A percentile compares a stretch with the other conserved stretches of the same genome.
These are phyloP conservation scores for Stenoptilia bipunctidactyla DNA, from an alignment of 2,888 invertebrate species.

Conservation along the genomic window DNA sequence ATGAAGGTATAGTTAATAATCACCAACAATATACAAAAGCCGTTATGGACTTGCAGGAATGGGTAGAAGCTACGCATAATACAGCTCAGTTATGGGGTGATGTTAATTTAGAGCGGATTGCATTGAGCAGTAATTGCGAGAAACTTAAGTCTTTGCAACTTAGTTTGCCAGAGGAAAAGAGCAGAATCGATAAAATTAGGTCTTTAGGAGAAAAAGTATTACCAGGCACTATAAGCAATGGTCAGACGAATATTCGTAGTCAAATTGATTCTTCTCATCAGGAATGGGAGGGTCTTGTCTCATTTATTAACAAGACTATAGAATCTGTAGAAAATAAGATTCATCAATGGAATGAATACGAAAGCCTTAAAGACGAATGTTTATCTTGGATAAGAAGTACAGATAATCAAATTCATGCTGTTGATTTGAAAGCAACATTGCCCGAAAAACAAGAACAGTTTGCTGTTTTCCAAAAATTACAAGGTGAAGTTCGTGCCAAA, in stretches of 20 bases:
- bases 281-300: conserved; percentile 88
- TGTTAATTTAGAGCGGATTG: conserved; percentile 84
- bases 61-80: conserved; percentile 86
- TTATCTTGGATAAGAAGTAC: conserved; percentile 89
- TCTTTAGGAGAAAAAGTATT: conserved; percentile 90
- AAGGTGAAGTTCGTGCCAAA: conserved; percentile 91
- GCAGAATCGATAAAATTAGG: conserved; percentile 84
- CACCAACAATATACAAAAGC: conserved; percentile 91
- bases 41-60: conserved; percentile 88
- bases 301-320: conserved; percentile 82
- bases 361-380: conserved; percentile 86
- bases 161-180: conserved; percentile 88
- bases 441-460: conserved; percentile 88
- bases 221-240: conserved; percentile 85
- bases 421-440: conserved; percentile 86
- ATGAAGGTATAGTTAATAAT: conserved; percentile 89
- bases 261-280: conserved; percentile 91
- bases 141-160: conserved; percentile 84
- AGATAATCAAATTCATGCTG: conserved; percentile 88
- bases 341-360: conserved; percentile 93
- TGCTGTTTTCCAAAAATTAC: conserved; percentile 81
- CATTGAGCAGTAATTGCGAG: conserved; percentile 88
- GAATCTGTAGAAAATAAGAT: conserved; percentile 85
- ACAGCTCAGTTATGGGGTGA: conserved; percentile 88
- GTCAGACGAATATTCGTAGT: conserved; percentile 86